Base-by-base conservation (phyloP, 2,888 invertebrate genomes). In the Tryphoninae sp. region DNA sequence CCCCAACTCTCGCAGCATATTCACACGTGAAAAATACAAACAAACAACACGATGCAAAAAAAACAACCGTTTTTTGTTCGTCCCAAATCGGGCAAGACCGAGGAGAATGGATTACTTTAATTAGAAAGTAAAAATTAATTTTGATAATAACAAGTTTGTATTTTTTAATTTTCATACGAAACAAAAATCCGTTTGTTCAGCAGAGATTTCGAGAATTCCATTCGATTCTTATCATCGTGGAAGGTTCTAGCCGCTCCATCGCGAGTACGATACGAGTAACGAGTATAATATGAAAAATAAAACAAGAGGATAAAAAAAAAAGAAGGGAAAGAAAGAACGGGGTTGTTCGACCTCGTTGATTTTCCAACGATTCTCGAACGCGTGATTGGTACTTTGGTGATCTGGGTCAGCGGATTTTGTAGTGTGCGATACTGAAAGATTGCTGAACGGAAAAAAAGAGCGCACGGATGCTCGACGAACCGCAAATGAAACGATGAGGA, bases 401-500 rank as follows among this genome's bases (percentile, higher is more conserved):
- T 75, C 45, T 58, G 49, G 75, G 67, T 59, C 75, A 75, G 58
- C 67, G 49, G 49, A 23, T 59, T 75, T 42, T 55, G 8, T 51
- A 40, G 58, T 9, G 55, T 40, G 11, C 16, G 64, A 23, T 58
- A 16, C 16, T 19, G 69, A 22, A 42, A 59, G 42, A 45, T 45
- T n/a, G 68, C 16, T 16, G 53, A 23, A 23, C 51, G 49, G 49
- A 16, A 22, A 13, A 45, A 23, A 45, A 23, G 49, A 33, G 49
- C n/a, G 16, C 58, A 8, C 53, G 42, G 11, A 65, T 64, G 42
- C 64, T 75, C 59, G 59, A 49, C 59, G 59, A 75, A 49, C 49
- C 26, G 75, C 19, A 8, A 59, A 42, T 13, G 59, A 45, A 59
- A 42, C 33, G 69, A 58, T 26, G 69, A 68, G 33, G 51, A 53